Conservation (phyloP, 1,140 invertebrate genomes). For the Drosophila rhopaloa region DNA sequence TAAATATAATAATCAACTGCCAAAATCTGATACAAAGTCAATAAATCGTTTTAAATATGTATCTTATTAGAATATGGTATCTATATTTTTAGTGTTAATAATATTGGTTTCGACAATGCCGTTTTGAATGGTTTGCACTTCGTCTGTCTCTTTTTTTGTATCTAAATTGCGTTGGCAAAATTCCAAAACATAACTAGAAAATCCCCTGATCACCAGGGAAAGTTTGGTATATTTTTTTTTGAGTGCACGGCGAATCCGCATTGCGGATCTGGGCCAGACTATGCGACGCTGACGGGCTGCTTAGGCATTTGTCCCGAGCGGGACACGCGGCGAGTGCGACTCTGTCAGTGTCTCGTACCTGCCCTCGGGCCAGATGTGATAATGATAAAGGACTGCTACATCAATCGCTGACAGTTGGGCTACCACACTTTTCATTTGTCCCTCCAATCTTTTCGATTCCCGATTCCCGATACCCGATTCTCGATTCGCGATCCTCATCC, state of each 20-base stretch:
- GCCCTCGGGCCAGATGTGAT: constrained; percentile 79
- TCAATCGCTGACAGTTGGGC: constrained; percentile 84
- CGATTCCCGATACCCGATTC: constrained; percentile 1
- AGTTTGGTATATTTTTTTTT: not conserved
- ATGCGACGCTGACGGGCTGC: constrained; percentile 75
- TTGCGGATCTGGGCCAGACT: constrained; percentile 64
- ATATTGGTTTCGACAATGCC: too few relatives aligned
- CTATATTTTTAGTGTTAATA: too few relatives aligned
- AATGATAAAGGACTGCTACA: constrained; percentile 84
- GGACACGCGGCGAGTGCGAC: constrained; percentile 47
- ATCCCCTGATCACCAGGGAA: too few relatives aligned
- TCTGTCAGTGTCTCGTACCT: constrained; percentile 60
- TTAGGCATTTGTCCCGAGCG: constrained; percentile 77
- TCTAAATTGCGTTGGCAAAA: too few relatives aligned
- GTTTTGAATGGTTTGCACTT: too few relatives aligned
- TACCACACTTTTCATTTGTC: constrained; percentile 81
- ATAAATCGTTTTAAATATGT: too few relatives aligned
- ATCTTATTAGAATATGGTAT: too few relatives aligned
- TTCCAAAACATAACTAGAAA: not conserved
- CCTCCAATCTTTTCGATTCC: constrained; percentile 16
- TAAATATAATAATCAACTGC: too few relatives aligned
- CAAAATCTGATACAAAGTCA: too few relatives aligned
- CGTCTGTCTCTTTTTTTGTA: too few relatives aligned
- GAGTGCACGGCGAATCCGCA: constrained; percentile 20
- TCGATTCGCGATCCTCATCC: constrained; percentile 21